phyloP scores from a whole-genome alignment of 2,113 vertebrate species.

The Poeciliopsis retropinna region DNA sequence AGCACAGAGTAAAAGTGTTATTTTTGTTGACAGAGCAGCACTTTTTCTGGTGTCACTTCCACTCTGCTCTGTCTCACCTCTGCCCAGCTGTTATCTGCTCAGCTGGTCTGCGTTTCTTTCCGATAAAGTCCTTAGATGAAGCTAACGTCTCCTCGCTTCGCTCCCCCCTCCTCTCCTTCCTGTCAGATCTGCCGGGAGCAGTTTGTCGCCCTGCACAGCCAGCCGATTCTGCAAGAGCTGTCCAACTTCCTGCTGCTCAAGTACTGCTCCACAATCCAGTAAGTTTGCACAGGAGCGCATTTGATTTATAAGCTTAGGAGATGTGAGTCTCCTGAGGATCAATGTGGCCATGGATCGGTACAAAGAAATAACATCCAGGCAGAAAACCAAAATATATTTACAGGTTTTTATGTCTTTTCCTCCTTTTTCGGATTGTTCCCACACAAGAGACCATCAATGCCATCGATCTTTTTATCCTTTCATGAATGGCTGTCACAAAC shows the following conservation, averaged over 20 bases:
- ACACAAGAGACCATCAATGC: neutral
- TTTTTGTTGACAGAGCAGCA: neutral
- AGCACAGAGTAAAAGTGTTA: neutral
- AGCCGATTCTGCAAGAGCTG: conserved; percentile 90
- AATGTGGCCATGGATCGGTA: neutral
- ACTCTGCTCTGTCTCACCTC: neutral
- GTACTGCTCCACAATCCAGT: conserved; percentile 79
- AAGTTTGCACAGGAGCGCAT: conserved; percentile 51
- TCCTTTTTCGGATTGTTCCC: neutral
- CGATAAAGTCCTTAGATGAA: neutral
- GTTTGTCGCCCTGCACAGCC: conserved; percentile 90
- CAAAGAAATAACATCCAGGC: neutral
- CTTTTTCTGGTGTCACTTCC: neutral
- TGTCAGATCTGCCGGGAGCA: conserved; percentile 92
- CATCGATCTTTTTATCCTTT: neutral
- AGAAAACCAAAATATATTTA: neutral
- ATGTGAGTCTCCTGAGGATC: neutral
- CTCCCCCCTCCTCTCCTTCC: neutral
- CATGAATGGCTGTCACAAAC: neutral
- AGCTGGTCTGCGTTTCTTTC: conserved; percentile 5
- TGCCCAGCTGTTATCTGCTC: neutral
- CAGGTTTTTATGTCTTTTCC: neutral
- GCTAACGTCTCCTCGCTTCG: conserved; percentile 24
- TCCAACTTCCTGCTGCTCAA: conserved; percentile 87
- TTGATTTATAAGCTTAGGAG: neutral